These are phyloP conservation scores for Proteles cristata DNA, from an alignment of 2,113 vertebrate species.

Conservation along the genomic window DNA sequence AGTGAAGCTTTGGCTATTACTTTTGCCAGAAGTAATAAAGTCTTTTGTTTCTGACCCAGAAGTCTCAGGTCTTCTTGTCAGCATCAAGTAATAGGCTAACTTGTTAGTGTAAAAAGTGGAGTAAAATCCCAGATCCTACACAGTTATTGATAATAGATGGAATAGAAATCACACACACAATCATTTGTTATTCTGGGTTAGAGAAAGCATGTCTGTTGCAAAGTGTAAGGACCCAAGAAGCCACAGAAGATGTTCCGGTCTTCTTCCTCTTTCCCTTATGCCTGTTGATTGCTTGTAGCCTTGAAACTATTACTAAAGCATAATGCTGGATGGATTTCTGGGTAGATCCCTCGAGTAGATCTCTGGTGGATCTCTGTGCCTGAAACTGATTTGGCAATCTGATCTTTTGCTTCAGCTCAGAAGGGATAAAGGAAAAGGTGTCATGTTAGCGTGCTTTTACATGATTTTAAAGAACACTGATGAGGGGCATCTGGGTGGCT, in stretches of 20 bases:
- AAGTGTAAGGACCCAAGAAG: background rate
- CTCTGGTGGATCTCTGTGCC: background rate
- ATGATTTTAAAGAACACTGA: background rate
- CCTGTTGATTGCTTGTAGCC: background rate
- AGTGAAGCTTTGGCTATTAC: background rate
- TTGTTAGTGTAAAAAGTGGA: background rate
- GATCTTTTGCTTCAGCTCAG: background rate
- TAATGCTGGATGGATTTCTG: background rate
- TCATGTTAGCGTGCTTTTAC: background rate
- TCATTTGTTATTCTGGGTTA: background rate
- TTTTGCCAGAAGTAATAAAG: background rate
- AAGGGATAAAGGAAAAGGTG: background rate
- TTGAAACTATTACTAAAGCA: constrained; percentile 22
- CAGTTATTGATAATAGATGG: background rate
- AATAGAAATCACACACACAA: background rate
- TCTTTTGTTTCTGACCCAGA: constrained; percentile 13
- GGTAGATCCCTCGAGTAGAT: background rate
- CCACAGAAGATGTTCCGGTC: background rate
- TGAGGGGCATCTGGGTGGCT: too few species aligned
- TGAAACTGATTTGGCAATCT: background rate
- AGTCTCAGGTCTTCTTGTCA: constrained; percentile 8
- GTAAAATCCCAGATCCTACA: background rate
- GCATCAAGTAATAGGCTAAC: background rate
- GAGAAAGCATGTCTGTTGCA: background rate
- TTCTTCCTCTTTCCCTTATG: background rate